phyloP scores from a whole-genome alignment of 2,113 vertebrate species.

The Pterocles gutturalis region DNA sequence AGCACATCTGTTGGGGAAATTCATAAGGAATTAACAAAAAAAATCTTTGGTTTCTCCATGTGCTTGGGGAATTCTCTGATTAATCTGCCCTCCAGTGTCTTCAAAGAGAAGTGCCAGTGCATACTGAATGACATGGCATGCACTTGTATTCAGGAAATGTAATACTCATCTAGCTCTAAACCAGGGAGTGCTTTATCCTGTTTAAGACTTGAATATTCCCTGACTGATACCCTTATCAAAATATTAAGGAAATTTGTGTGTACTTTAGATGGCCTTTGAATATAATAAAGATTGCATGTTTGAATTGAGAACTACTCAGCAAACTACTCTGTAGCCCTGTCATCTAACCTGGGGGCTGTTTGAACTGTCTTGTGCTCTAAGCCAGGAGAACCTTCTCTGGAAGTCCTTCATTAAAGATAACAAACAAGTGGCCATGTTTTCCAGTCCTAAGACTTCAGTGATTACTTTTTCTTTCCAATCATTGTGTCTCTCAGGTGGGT shows the following conservation, averaged over 20 bases:
- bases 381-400: neutral
- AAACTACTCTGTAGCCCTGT: neutral
- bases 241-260: neutral
- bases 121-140: neutral
- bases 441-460: neutral
- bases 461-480: neutral
- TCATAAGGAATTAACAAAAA: neutral
- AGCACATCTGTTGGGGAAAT: neutral
- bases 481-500: neutral
- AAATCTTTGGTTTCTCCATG: neutral
- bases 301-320: neutral
- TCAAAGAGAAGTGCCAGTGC: neutral
- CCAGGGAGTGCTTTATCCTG: neutral
- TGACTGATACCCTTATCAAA: neutral
- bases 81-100: neutral
- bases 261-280: neutral
- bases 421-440: neutral
- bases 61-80: neutral
- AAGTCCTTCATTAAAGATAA: neutral
- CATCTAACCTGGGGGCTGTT: neutral
- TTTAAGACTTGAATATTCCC: neutral
- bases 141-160: neutral
- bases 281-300: neutral
- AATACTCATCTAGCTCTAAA: neutral
- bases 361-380: neutral